phyloP scores from a whole-genome alignment of 2,888 invertebrate genomes.

The Hylaea fasciaria region DNA sequence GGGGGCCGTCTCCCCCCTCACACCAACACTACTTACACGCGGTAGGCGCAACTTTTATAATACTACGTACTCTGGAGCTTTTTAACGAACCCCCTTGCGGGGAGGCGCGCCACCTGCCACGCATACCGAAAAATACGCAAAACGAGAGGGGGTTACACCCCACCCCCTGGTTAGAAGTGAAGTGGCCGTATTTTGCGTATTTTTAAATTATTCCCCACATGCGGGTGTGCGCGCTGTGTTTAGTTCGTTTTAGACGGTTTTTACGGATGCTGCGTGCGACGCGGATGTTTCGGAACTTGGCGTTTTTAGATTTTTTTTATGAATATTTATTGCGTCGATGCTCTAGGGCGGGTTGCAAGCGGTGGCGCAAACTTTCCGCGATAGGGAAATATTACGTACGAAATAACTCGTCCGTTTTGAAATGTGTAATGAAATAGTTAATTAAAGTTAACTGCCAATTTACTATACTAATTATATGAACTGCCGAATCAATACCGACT shows the following conservation, averaged over 20 bases:
- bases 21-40: constrained; percentile 82
- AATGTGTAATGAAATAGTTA: not conserved
- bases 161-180: constrained; percentile 78
- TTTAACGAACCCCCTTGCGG: constrained; percentile 80
- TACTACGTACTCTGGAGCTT: constrained; percentile 84
- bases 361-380: constrained; percentile 1
- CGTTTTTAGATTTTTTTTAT: constrained; percentile 23
- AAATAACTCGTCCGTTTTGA: not conserved
- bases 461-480: too few species aligned
- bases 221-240: constrained; percentile 71
- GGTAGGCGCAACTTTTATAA: constrained; percentile 85
- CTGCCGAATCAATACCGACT: too few species aligned
- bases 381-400: not conserved
- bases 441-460: too few species aligned
- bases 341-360: constrained; percentile 1
- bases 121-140: constrained; percentile 85
- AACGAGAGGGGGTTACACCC: constrained; percentile 63
- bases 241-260: constrained; percentile 64
- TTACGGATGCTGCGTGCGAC: constrained; percentile 53
- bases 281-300: constrained; percentile 19
- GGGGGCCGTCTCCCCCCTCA: constrained; percentile 53
- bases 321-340: constrained; percentile 22
- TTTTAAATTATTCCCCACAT: constrained; percentile 83
- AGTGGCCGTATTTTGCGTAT: constrained; percentile 84
- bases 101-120: constrained; percentile 81